These are phyloP conservation scores for Rhinophrynus dorsalis DNA, from an alignment of 2,797 vertebrate species.

Conservation along the genomic window DNA sequence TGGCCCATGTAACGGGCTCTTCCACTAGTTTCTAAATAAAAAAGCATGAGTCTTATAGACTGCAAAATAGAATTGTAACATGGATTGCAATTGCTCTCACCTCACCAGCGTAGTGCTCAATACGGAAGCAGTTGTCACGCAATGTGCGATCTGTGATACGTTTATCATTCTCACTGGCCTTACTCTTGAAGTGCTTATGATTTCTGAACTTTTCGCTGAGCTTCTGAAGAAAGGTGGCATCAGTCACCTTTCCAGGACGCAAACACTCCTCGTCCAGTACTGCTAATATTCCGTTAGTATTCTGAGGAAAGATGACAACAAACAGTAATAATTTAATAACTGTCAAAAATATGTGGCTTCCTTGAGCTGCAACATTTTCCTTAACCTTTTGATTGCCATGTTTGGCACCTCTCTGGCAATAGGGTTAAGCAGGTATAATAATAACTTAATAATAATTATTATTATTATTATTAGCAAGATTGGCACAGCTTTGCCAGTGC, in stretches of 20 bases:
- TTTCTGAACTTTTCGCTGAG: constrained; percentile 62
- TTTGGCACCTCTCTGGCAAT: too few relatives aligned
- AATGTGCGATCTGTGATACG: constrained; percentile 61
- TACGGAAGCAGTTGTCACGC: constrained; percentile 63
- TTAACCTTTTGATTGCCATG: too few relatives aligned
- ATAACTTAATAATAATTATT: too few relatives aligned
- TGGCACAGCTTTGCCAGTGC: too few relatives aligned
- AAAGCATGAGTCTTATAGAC: too few relatives aligned
- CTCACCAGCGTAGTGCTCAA: constrained; percentile 77
- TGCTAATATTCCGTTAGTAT: constrained; percentile 68
- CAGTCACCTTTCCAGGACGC: constrained; percentile 68
- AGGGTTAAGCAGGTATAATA: too few relatives aligned
- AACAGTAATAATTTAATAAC: too few relatives aligned
- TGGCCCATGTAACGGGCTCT: too few relatives aligned
- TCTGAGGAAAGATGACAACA: constrained; percentile 49
- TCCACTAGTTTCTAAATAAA: too few relatives aligned
- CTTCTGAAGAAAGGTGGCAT: constrained; percentile 71
- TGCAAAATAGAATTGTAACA: neutral
- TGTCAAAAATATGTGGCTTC: too few relatives aligned
- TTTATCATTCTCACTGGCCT: constrained; percentile 65
- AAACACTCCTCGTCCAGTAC: constrained; percentile 77
- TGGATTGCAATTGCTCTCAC: constrained; percentile 48
- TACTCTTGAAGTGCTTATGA: constrained; percentile 71
- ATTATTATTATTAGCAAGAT: too few relatives aligned
- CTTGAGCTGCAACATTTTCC: too few relatives aligned